These are phyloP conservation scores for Drosophila azteca DNA, from an alignment of 1,140 invertebrate genomes.

Conservation along the genomic window DNA sequence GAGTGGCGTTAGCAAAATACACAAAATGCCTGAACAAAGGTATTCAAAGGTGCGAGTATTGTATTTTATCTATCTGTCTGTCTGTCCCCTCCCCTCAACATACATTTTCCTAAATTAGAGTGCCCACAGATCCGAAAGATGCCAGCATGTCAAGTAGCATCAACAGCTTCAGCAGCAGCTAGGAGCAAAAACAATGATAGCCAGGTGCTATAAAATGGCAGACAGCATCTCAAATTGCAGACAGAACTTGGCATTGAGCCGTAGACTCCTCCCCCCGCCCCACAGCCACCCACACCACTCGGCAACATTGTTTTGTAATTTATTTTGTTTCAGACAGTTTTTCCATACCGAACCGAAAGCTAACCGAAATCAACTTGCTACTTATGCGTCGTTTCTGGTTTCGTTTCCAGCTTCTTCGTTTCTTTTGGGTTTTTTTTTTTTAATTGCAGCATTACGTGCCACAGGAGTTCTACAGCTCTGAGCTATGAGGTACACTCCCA, in stretches of 20 bases:
- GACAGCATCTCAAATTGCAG: conserved; percentile 49
- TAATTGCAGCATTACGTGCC: conserved; percentile 74
- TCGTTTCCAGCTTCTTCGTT: conserved; percentile 17
- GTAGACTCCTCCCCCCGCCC: neutral
- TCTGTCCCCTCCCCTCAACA: conserved; percentile 15
- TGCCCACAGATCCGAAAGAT: conserved; percentile 65
- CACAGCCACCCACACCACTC: neutral
- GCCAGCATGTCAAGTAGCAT: conserved; percentile 63
- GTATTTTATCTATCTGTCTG: conserved; percentile 6
- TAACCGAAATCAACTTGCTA: conserved; percentile 61
- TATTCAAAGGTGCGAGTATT: conserved; percentile 12
- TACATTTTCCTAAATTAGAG: conserved; percentile 68
- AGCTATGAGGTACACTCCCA: conserved; percentile 6
- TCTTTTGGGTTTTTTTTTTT: conserved; percentile 33
- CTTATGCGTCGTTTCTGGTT: conserved; percentile 64
- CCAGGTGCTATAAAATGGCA: conserved; percentile 59
- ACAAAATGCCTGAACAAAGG: conserved; percentile 28
- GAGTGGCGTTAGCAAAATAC: conserved; percentile 69
- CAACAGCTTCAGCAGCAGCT: no score
- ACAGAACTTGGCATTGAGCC: conserved; percentile 29
- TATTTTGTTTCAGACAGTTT: conserved; percentile 79
- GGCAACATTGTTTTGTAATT: conserved; percentile 78
- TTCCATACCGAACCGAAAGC: conserved; percentile 45
- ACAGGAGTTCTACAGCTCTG: conserved; percentile 4
- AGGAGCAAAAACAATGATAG: conserved; percentile 37